These are phyloP conservation scores for Zelostemma sp. DNA, from an alignment of 1,140 invertebrate species.

Conservation along the genomic window DNA sequence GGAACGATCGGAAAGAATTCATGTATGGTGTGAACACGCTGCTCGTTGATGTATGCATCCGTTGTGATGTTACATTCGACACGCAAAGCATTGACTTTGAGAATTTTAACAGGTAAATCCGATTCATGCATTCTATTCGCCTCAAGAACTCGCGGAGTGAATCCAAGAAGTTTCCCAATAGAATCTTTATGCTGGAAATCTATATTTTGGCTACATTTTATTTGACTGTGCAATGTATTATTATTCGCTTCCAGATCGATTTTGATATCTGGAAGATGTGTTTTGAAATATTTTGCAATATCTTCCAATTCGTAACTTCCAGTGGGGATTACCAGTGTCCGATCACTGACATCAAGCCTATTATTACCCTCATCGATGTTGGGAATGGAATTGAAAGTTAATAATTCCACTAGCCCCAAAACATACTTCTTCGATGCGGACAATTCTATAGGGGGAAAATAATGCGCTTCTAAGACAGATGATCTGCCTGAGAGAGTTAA, in stretches of 20 bases:
- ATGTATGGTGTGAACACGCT: conserved; percentile 33
- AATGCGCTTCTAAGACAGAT: conserved; percentile 21
- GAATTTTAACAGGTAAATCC: conserved; percentile 38
- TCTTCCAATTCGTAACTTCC: conserved; percentile 27
- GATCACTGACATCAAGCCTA: conserved; percentile 10
- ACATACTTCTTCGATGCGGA: conserved; percentile 14
- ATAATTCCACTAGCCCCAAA: conserved; percentile 30
- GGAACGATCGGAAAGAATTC: no score
- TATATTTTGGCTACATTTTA: conserved; percentile 22
- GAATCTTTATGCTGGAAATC: conserved; percentile 28
- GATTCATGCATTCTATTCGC: conserved; percentile 23
- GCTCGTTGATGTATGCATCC: conserved; percentile 36
- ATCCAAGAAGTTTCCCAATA: conserved; percentile 31
- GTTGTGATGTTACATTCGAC: conserved; percentile 48
- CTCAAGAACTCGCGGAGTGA: conserved; percentile 18
- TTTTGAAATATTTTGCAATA: conserved; percentile 25
- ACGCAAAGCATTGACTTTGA: conserved; percentile 40
- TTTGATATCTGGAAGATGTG: conserved; percentile 12
- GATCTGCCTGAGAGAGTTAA: conserved; percentile 30
- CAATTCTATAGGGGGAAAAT: conserved; percentile 42
- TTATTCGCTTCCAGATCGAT: conserved; percentile 29
- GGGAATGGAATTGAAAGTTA: conserved; percentile 18
- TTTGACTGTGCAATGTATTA: conserved; percentile 29
- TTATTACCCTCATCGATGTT: conserved; percentile 17
- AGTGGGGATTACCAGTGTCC: conserved; percentile 3